Base-by-base conservation (phyloP, 2,113 vertebrate species). In the Muntiacus reevesi region DNA sequence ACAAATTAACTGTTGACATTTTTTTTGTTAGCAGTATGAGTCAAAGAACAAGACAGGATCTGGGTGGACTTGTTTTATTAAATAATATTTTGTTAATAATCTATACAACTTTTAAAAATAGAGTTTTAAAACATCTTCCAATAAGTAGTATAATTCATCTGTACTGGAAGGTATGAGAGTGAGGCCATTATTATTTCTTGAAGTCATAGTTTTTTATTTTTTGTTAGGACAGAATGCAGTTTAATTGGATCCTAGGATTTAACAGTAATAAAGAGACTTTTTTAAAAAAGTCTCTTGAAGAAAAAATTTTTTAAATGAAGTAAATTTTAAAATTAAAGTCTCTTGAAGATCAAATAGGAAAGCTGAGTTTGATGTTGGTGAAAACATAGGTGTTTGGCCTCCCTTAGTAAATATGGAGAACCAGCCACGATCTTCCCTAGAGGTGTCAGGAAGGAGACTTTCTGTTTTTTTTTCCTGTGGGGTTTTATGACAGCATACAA, bases 181-280 rank as follows among this genome's bases (percentile, higher is more conserved):
- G 33, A 87, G 28, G 28, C 57, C 83, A 10, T 71, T 45, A 40
- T 85, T 94, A 93, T 90, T 97, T 94, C 55, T 79, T 79, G 19
- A 84, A 76, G 43, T 95, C 40, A 76, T 8, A 40, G 28, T 40
- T 87, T 90, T 88, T 96, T 3, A 55, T 52, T 78, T 86, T 95
- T 89, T 89, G 8, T 88, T 91, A 92, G 19, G 43, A 62, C 17
- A 84, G 1, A 89, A 76, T 97, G 5, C 23, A 87, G 0, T 62
- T 97, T 79, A 57, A 2, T 79, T 94, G 67, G 28, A 47, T 90
- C 23, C 23, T 47, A 57, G 47, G 16, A 71, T 92, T 52, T 93
- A 27, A n/a, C 25, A 57, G 43, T 91, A 64, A 71, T 97, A 52
- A 94, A 89, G 30, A 94, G 25, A 96, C 60, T 76, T 90, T 96